Evolutionary conservation across 2,113 vertebrate species (phyloP), one percentile per base, ranked within the genome.

Genomic region (Callopanchax toddi): DNA sequence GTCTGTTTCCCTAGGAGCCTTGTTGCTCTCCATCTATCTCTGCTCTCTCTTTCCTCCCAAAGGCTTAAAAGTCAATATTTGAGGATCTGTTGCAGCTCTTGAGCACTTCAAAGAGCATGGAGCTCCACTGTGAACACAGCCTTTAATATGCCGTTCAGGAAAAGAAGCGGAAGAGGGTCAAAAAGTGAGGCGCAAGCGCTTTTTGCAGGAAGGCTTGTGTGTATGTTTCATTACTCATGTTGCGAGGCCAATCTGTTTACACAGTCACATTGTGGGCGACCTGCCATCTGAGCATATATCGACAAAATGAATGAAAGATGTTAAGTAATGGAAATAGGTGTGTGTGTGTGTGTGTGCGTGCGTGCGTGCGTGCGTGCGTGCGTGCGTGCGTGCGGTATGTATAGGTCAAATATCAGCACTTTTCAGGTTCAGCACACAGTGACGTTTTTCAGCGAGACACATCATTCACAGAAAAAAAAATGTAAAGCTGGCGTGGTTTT

Each of bases 51-150:
- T 61, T 81, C 46, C 64, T 74, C 55, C 70, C 62, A 42, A 53
- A 75, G 84, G 72, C 82, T 89, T 84, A 79, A 86, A 81, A 91
- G 87, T 89, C 88, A 89, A 91, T 90, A 91, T 90, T 91, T 91
- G 82, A 85, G 78, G 81, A 87, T 86, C 83, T 81, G 74, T 70
- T 78, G 79, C 73, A 70, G 88, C 78, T 64, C 67, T 84, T 39
- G 44, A 76, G 72, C 76, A 82, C 86, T 89, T 90, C 85, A 89
- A 90, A 91, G 81, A 75, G 76, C 63, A 79, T 60, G 55, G 76
- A 79, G 81, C 64, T 70, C 50, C 1, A 51, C 80, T 77, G 80
- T 79, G 88, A 86, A 86, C 76, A 63, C 26, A 59, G 82, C 74
- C 71, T 79, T 84, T 85, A 86, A 86, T 79, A 85, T 64, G 63